Evolutionary conservation across 2,113 vertebrate genomes (phyloP), one percentile per base, ranked within the genome.

Genomic region (Chaenocephalus aceratus): DNA sequence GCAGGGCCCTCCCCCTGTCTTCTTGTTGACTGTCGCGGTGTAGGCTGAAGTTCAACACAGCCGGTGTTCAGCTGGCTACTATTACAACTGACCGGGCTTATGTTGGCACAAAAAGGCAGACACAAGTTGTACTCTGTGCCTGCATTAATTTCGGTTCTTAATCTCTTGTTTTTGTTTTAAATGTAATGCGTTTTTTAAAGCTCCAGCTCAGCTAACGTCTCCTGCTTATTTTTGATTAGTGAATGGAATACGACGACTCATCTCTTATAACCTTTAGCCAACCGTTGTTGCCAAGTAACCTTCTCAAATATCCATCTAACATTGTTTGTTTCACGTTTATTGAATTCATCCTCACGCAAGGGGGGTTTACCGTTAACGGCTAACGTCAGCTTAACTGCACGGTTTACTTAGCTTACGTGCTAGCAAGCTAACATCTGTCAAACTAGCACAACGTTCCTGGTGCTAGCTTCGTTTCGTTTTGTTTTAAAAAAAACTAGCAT

Each of bases 1-100:
- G 0, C 89, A 14, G 48, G 56, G 48, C 26, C 84, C 77, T 49
- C 78, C 86, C 58, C 79, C 74, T 14, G 53, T 46, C 45, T 45
- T 46, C 45, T 45, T 86, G 79, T 90, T 82, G 94, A 80, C 84
- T 94, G 94, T 63, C 23, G 51, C 21, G 41, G 75, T 89, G 54
- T 7, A 62, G 92, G 80, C 86, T 91, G 92, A 95, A 92, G 91
- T 94, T 91, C 88, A 91, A 52, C 83, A 64, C 86, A 86, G 84
- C 90, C 86, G 80, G 80, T 86, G 77, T 48, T 76, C 69, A 86
- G 82, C 88, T 77, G 82, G 51, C 68, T 73, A 13, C 57, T 80
- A 23, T 9, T 34, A 21, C 63, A 26, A 58, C 65, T 49, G 10
- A 3, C 16, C 16, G 76, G 75, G 78, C 77, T 79, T 15, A 16